Percentiles rank a stretch among this genome's conserved stretches.
These are phyloP conservation scores for Oncorhynchus nerka DNA, from an alignment of 2,113 vertebrate genomes.

Conservation along the genomic window DNA sequence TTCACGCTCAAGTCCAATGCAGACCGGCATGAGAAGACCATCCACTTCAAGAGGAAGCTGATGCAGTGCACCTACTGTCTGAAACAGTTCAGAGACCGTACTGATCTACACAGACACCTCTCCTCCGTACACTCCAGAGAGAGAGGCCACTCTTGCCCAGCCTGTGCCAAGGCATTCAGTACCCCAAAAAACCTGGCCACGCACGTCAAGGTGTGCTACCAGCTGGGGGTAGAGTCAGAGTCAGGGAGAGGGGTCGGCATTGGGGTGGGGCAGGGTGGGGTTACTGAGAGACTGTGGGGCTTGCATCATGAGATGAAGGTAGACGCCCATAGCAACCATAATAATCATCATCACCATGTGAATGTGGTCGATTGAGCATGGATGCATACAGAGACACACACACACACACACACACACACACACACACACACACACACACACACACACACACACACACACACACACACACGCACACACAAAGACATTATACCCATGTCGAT, in stretches of 20 bases:
- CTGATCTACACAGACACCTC: slow-evolving; percentile 74
- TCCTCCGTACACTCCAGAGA: slow-evolving; percentile 73
- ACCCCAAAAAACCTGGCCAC: slow-evolving; percentile 77
- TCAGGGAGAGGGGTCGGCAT: slow-evolving; percentile 36
- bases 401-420: background rate
- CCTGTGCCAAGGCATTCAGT: slow-evolving; percentile 76
- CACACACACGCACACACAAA: slow-evolving; percentile 12
- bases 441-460: background rate
- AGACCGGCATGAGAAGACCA: slow-evolving; percentile 78
- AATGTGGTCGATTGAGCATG: slow-evolving; percentile 47
- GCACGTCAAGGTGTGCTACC: slow-evolving; percentile 74
- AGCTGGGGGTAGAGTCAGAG: slow-evolving; percentile 48
- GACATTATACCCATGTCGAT: slow-evolving; percentile 42
- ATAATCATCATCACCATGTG: slow-evolving; percentile 32
- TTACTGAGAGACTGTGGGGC: slow-evolving; percentile 56
- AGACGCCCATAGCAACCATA: slow-evolving; percentile 27
- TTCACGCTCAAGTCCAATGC: slow-evolving; percentile 83
- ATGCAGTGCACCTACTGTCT: slow-evolving; percentile 76
- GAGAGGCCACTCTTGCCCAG: slow-evolving; percentile 63
- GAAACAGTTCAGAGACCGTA: slow-evolving; percentile 76
- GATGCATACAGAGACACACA: background rate
- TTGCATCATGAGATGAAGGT: slow-evolving; percentile 51
- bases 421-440: slow-evolving; percentile 1
- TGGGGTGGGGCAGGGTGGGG: slow-evolving; percentile 45
- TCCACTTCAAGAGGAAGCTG: slow-evolving; percentile 80